Percentiles rank a stretch among this genome's conserved stretches.
phyloP scores from a whole-genome alignment of 2,113 vertebrate species.

The Riparia riparia region DNA sequence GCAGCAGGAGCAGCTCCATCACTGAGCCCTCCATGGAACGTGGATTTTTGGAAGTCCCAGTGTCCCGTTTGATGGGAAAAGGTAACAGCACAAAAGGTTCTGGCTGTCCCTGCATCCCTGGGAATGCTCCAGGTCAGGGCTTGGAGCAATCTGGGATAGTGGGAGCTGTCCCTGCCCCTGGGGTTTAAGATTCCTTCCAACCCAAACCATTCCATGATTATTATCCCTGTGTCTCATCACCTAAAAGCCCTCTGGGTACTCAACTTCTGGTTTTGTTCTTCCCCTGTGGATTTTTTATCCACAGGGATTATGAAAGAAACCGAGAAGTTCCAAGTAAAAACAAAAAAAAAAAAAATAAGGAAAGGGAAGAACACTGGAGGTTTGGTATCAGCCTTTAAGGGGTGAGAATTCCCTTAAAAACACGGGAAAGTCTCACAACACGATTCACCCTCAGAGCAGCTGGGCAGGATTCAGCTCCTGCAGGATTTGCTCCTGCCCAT shows the following conservation, averaged over 20 bases:
- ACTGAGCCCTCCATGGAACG: fast-evolving
- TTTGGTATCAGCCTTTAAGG: neutral
- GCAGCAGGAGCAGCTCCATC: neutral
- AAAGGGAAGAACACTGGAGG: neutral
- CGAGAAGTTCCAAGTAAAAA: neutral
- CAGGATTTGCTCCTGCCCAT: neutral
- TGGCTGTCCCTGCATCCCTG: neutral
- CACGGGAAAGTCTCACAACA: fast-evolving
- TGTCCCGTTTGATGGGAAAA: fast-evolving
- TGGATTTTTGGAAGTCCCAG: neutral
- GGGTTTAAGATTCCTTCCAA: neutral
- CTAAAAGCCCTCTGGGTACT: neutral
- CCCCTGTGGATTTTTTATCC: neutral
- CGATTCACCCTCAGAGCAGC: neutral
- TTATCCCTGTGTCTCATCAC: neutral
- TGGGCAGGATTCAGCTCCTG: neutral
- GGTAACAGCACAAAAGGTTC: neutral
- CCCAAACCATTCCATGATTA: neutral
- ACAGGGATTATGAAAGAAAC: neutral
- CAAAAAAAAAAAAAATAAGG: neutral
- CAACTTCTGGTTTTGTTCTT: neutral
- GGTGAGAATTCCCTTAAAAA: neutral
- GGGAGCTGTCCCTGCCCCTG: neutral
- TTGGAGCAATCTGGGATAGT: neutral
- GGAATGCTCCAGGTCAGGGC: neutral